phyloP scores from a whole-genome alignment of 2,888 invertebrate genomes.

The Noctua janthina region DNA sequence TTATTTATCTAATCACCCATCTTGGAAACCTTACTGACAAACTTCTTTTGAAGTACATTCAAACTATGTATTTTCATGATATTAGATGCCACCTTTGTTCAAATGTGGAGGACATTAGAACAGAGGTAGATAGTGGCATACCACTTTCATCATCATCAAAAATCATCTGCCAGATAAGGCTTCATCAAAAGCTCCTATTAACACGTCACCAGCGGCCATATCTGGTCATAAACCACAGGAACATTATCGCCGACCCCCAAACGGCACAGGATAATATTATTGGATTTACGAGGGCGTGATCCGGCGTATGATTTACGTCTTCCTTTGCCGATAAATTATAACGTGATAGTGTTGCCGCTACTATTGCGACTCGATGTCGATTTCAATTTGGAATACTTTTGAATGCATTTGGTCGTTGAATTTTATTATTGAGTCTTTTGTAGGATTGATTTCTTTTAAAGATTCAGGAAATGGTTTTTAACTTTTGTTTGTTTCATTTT shows the following conservation, averaged over 20 bases:
- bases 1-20: background rate
- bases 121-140: too few species aligned
- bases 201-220: constrained; percentile 56
- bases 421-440: background rate
- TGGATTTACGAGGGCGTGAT: constrained; percentile 88
- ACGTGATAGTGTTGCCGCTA: constrained; percentile 66
- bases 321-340: constrained; percentile 85
- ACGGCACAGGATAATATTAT: constrained; percentile 85
- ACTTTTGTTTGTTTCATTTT: background rate
- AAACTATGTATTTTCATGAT: background rate
- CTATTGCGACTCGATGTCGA: constrained; percentile 61
- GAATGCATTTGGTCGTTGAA: background rate
- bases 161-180: constrained; percentile 35
- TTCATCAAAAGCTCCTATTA: constrained; percentile 55
- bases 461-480: background rate
- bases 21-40: background rate
- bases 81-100: too few species aligned
- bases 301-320: constrained; percentile 87
- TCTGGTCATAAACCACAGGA: constrained; percentile 57
- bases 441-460: background rate
- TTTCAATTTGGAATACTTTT: constrained; percentile 49
- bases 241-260: constrained; percentile 79
- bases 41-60: background rate
- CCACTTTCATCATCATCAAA: constrained; percentile 27
- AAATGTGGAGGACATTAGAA: too few species aligned